A percentile compares a stretch with the other conserved stretches of the same genome.
Evolutionary conservation across 2,113 vertebrate species (phyloP).

Genomic region (Protomyctophum bolini): DNA sequence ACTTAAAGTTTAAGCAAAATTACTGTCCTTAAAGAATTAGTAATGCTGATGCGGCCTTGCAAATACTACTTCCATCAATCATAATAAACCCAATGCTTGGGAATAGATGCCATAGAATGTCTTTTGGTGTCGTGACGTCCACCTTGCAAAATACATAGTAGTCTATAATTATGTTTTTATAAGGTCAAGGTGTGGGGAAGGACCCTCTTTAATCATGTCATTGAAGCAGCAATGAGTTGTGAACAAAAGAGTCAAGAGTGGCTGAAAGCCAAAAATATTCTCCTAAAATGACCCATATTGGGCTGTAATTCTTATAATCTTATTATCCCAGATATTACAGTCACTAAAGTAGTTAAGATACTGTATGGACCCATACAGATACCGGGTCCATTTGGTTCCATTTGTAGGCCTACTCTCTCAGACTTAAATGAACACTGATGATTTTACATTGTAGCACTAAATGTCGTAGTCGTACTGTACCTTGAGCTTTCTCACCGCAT

Average conservation of each 20-base stretch:
- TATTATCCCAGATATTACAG: not conserved
- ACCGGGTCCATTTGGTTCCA: too few species aligned
- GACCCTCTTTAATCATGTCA: not conserved
- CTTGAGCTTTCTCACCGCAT: constrained; percentile 97
- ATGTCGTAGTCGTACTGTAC: constrained; percentile 69
- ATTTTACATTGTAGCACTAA: not conserved
- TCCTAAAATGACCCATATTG: not conserved
- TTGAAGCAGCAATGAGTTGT: not conserved
- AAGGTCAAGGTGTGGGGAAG: not conserved
- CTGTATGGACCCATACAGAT: too few species aligned
- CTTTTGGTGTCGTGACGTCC: too few species aligned
- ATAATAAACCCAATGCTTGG: too few species aligned
- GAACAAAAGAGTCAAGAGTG: not conserved
- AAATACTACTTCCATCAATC: not conserved
- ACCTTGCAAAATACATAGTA: too few species aligned
- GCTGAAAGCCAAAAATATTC: not conserved
- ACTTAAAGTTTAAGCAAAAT: not conserved
- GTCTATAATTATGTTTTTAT: not conserved
- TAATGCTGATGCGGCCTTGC: not conserved
- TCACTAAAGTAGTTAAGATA: too few species aligned
- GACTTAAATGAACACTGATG: too few species aligned
- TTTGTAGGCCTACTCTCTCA: too few species aligned
- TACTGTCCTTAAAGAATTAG: not conserved
- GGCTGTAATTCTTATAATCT: not conserved
- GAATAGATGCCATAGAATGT: too few species aligned